Evolutionary conservation across 64 coral and sea anemone species (phyloP).

Genomic region (Dendrophyllia cribrosa): DNA sequence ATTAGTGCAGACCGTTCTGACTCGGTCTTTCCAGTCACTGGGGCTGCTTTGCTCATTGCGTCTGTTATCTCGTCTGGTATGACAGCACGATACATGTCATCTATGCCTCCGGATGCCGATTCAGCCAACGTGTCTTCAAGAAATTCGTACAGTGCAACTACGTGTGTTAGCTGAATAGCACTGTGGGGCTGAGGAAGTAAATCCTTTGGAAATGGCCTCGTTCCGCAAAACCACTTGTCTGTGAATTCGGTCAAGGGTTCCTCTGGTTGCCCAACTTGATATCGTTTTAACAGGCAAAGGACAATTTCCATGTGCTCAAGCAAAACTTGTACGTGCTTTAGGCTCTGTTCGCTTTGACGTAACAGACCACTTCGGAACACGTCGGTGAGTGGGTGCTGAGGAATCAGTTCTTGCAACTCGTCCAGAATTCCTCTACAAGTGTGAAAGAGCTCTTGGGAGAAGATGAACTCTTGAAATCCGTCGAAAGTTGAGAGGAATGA

Average conservation of each 20-base stretch:
- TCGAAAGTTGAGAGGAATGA: constrained; percentile 61
- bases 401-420: constrained; percentile 74
- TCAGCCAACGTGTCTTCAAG: constrained; percentile 92
- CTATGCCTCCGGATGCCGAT: constrained; percentile 71
- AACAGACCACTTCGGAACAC: constrained; percentile 52
- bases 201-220: constrained; percentile 80
- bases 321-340: constrained; percentile 71
- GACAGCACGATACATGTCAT: constrained; percentile 44
- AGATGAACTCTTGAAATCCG: constrained; percentile 76
- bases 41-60: constrained; percentile 7
- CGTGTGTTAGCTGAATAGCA: constrained; percentile 77
- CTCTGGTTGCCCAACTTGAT: constrained; percentile 50
- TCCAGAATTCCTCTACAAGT: constrained; percentile 78
- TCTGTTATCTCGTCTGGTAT: constrained; percentile 64
- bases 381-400: constrained; percentile 61
- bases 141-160: constrained; percentile 86
- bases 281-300: constrained; percentile 79
- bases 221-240: constrained; percentile 73
- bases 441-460: constrained; percentile 89
- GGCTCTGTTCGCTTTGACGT: constrained; percentile 55
- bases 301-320: constrained; percentile 90
- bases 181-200: constrained; percentile 60
- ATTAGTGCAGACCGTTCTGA: constrained; percentile 10
- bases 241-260: constrained; percentile 64
- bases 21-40: constrained; percentile 9